Percentiles rank a stretch among this genome's conserved stretches.
Conservation (phyloP, 2,113 vertebrate genomes). For the Romanogobio albipinnatus region DNA sequence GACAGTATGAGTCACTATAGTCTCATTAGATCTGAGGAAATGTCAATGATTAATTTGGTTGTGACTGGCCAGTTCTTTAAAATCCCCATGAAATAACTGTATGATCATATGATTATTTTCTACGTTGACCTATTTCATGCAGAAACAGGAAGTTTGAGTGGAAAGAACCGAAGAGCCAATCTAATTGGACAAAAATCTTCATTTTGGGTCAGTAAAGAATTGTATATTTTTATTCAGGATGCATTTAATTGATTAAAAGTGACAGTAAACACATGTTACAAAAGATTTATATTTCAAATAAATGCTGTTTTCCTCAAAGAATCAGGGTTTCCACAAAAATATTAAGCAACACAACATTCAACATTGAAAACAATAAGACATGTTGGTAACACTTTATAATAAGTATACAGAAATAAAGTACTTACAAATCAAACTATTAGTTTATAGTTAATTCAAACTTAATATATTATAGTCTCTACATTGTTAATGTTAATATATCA, state of each 20-base stretch:
- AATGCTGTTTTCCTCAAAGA: too few species aligned
- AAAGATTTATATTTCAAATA: background rate
- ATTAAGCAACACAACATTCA: too few species aligned
- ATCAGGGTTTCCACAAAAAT: too few species aligned
- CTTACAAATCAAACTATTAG: too few species aligned
- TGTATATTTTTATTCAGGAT: background rate
- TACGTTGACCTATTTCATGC: background rate
- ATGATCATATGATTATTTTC: background rate
- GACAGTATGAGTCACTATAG: conserved; percentile 10
- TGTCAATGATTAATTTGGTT: background rate
- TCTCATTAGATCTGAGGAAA: background rate
- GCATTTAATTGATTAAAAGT: background rate
- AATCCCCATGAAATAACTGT: background rate
- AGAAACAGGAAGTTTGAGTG: background rate
- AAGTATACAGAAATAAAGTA: too few species aligned
- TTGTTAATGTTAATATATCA: too few species aligned
- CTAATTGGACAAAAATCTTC: background rate
- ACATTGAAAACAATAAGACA: too few species aligned
- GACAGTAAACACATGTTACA: background rate
- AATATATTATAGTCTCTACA: too few species aligned
- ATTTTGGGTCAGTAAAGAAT: background rate
- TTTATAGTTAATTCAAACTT: too few species aligned
- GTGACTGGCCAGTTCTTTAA: background rate
- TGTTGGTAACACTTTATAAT: too few species aligned
- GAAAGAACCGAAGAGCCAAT: background rate